These are phyloP conservation scores for Leptatherina wallacei DNA, from an alignment of 2,797 vertebrate genomes.

Conservation along the genomic window DNA sequence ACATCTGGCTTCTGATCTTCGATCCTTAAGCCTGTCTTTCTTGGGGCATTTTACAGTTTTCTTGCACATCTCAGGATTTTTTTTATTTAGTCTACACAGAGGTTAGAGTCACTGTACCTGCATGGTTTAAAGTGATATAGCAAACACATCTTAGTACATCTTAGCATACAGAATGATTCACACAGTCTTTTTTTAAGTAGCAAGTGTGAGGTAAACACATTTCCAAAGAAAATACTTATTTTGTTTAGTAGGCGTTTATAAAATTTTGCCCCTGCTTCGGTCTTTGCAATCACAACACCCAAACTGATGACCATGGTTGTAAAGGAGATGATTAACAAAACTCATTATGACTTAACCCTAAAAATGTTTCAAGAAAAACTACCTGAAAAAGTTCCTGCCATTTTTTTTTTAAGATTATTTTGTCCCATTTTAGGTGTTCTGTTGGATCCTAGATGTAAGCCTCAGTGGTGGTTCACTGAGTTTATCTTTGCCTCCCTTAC, in stretches of 20 bases:
- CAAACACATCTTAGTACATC: no score
- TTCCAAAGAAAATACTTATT: no score
- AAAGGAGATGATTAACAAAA: background rate
- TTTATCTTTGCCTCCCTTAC: background rate
- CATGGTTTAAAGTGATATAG: background rate
- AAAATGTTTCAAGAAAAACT: constrained; percentile 2
- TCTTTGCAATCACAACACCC: no score
- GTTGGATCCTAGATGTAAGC: background rate
- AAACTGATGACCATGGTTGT: no score
- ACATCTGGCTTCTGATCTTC: no score
- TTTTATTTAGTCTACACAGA: background rate
- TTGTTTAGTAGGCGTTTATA: no score
- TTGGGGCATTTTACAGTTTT: constrained; percentile 8
- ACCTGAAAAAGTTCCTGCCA: background rate
- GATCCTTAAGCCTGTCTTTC: no score
- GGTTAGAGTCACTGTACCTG: background rate
- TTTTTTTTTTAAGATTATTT: background rate
- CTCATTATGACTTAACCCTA: background rate
- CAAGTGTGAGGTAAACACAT: no score
- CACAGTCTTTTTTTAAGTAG: no score
- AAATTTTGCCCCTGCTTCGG: no score
- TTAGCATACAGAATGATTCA: no score
- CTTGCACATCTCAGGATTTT: background rate
- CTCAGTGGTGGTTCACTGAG: constrained; percentile 4
- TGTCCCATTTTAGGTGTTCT: constrained; percentile 2